Evolutionary conservation across 2,888 invertebrate genomes (phyloP).

Genomic region (Seira musarum): DNA sequence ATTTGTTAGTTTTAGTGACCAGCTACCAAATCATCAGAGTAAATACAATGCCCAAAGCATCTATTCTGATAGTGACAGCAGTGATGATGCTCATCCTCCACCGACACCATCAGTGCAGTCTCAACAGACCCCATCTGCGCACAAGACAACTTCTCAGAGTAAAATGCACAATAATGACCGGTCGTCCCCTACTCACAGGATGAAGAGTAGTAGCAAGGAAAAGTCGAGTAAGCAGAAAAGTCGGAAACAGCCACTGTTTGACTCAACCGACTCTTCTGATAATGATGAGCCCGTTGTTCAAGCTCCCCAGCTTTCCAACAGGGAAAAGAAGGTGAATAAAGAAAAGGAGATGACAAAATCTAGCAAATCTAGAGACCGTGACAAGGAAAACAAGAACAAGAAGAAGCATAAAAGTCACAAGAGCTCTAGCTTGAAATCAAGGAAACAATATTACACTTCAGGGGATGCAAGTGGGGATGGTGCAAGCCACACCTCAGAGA

Average conservation of each 20-base stretch:
- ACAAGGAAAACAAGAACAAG: conserved; percentile 58
- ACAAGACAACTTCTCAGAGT: too few species aligned
- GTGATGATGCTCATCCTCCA: conserved; percentile 38
- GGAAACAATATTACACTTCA: conserved; percentile 56
- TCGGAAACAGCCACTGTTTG: conserved; percentile 66
- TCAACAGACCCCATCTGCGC: background rate
- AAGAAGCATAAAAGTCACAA: conserved; percentile 59
- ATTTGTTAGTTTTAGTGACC: conserved; percentile 46
- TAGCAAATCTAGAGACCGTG: conserved; percentile 43
- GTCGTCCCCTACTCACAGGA: conserved; percentile 15
- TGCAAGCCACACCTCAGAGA: conserved; percentile 48
- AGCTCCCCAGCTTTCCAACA: conserved; percentile 15
- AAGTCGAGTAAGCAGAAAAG: conserved; percentile 61
- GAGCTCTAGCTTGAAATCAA: conserved; percentile 58
- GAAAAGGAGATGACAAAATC: conserved; percentile 42
- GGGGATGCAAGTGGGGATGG: conserved; percentile 57
- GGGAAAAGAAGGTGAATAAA: conserved; percentile 43
- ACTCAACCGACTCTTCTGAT: conserved; percentile 65
- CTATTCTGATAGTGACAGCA: conserved; percentile 67
- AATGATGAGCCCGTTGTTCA: conserved; percentile 33
- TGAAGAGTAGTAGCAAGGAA: conserved; percentile 61
- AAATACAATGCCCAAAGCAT: conserved; percentile 60
- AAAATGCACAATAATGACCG: conserved; percentile 29
- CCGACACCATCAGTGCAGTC: background rate
- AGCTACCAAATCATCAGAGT: conserved; percentile 45